Evolutionary conservation across 2,113 vertebrate species (phyloP).

Genomic region (Mesocricetus auratus): DNA sequence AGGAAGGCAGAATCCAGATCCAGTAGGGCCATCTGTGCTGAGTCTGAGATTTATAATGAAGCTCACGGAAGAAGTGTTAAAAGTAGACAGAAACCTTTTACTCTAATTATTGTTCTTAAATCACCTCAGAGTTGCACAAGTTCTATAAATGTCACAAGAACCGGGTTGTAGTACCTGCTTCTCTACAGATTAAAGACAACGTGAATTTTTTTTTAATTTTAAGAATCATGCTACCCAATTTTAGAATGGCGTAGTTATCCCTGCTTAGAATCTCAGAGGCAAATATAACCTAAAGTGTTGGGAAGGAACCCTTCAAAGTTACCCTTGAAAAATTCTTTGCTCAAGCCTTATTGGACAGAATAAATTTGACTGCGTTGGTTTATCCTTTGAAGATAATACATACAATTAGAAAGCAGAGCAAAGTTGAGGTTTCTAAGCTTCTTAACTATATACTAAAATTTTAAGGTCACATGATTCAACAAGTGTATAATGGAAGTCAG

Average conservation of each 20-base stretch:
- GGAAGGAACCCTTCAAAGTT: neutral
- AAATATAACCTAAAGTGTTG: neutral
- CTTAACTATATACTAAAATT: neutral
- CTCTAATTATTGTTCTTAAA: conserved; percentile 3
- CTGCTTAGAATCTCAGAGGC: neutral
- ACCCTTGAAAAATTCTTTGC: neutral
- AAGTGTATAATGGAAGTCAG: neutral
- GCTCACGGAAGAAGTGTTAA: neutral
- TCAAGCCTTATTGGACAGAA: neutral
- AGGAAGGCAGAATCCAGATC: neutral
- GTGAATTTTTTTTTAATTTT: conserved; percentile 12
- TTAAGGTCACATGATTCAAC: neutral
- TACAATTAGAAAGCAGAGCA: neutral
- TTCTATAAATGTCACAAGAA: neutral
- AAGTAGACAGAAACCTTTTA: neutral
- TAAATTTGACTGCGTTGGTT: neutral
- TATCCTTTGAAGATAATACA: neutral
- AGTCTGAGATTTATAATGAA: neutral
- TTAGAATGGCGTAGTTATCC: neutral
- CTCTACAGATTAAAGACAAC: neutral
- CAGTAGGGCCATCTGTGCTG: neutral
- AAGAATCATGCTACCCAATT: neutral
- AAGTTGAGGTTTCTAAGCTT: neutral
- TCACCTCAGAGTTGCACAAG: neutral
- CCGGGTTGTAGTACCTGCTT: neutral